Conservation (phyloP, 2,888 invertebrate genomes). For the Pandemis cinnamomeana region DNA sequence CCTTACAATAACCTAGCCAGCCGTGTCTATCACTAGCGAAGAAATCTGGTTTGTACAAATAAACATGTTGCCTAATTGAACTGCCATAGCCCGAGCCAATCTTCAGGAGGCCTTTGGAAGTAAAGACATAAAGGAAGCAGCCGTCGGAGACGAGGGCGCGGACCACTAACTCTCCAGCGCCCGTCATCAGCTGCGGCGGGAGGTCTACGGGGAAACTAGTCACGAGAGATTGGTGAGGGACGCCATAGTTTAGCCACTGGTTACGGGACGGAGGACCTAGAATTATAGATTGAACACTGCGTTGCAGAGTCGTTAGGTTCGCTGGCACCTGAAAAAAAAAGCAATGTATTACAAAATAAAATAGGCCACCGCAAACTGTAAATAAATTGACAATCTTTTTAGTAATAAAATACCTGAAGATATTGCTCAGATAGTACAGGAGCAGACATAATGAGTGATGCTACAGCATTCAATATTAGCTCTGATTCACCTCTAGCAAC, state of each 20-base stretch:
- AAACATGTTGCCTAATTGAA: constrained; percentile 95
- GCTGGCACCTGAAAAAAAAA: constrained; percentile 88
- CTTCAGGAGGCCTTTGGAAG: constrained; percentile 94
- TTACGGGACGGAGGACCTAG: constrained; percentile 93
- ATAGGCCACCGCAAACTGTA: neutral
- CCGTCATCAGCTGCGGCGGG: constrained; percentile 62
- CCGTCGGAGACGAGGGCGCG: constrained; percentile 94
- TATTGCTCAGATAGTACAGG: constrained; percentile 90
- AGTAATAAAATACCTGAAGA: constrained; percentile 85
- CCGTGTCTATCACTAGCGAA: constrained; percentile 92
- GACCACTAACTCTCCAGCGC: constrained; percentile 70
- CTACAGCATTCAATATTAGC: constrained; percentile 93
- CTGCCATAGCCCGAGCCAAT: constrained; percentile 98
- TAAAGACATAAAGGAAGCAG: constrained; percentile 93
- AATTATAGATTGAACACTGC: constrained; percentile 94
- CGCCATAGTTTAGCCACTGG: constrained; percentile 95
- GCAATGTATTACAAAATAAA: neutral
- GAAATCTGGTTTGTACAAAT: constrained; percentile 91
- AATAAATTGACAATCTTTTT: neutral
- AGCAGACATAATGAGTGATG: constrained; percentile 94
- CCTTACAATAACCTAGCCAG: constrained; percentile 94
- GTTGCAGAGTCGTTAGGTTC: constrained; percentile 93
- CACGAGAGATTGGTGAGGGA: constrained; percentile 90
- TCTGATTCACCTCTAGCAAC: constrained; percentile 97
- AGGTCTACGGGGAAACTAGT: constrained; percentile 86